phyloP scores from a whole-genome alignment of 2,888 invertebrate species.

The Tortricodes alternella region DNA sequence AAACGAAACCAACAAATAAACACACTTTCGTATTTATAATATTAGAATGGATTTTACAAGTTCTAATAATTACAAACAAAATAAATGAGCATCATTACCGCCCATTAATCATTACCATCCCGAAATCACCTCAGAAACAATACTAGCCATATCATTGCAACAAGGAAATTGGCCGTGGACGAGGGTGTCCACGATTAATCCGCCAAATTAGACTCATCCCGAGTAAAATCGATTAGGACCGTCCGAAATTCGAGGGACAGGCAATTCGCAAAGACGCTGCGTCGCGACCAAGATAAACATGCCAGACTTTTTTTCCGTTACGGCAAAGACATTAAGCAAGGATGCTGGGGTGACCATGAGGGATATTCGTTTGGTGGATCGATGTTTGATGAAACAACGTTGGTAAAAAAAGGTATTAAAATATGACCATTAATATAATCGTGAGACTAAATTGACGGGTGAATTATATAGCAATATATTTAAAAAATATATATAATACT shows the following conservation, averaged over 20 bases:
- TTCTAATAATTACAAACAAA: constrained; percentile 11
- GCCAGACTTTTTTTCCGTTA: constrained; percentile 74
- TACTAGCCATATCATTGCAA: constrained; percentile 59
- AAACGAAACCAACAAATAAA: no score
- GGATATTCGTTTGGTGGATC: not conserved
- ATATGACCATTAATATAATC: not conserved
- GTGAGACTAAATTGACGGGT: no score
- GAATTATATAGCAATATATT: no score
- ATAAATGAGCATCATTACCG: constrained; percentile 19
- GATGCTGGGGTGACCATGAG: constrained; percentile 64
- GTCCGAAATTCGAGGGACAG: constrained; percentile 49
- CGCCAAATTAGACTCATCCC: constrained; percentile 77
- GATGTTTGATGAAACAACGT: not conserved
- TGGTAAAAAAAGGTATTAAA: not conserved
- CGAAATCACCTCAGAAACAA: constrained; percentile 42
- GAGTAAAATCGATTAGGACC: constrained; percentile 77
- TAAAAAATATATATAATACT: no score
- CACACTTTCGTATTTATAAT: no score
- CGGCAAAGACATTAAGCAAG: constrained; percentile 81
- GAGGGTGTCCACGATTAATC: constrained; percentile 81
- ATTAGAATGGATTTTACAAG: no score
- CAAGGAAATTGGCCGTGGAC: constrained; percentile 74
- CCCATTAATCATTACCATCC: constrained; percentile 22
- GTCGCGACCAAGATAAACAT: constrained; percentile 79
- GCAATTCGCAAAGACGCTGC: constrained; percentile 69